Conservation (phyloP, 2,797 vertebrate species). For the Adrianichthys oophorus region DNA sequence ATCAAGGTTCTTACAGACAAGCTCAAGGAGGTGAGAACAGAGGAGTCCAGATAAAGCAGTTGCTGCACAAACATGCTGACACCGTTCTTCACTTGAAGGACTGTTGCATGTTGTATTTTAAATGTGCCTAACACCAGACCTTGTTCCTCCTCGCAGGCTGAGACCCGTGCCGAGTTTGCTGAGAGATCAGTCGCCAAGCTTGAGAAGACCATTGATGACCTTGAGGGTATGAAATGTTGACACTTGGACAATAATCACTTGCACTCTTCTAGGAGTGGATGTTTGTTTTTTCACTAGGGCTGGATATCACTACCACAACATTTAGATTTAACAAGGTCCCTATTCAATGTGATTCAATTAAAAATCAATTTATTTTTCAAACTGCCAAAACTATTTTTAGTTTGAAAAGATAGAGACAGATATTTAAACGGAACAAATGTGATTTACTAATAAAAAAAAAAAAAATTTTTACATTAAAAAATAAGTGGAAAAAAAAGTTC, state of each 20-base stretch:
- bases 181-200: constrained; percentile 98
- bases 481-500: no score
- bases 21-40: constrained; percentile 91
- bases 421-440: no score
- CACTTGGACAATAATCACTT: constrained; percentile 18
- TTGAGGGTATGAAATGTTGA: constrained; percentile 88
- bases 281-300: neutral
- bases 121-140: constrained; percentile 32
- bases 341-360: no score
- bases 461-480: no score
- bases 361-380: no score
- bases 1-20: constrained; percentile 99
- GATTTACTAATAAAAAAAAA: no score
- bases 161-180: constrained; percentile 97
- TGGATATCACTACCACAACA: no score
- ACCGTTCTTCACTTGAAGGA: neutral
- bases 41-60: neutral
- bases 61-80: constrained; percentile 1
- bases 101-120: constrained; percentile 3
- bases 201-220: constrained; percentile 98
- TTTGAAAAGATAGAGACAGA: no score
- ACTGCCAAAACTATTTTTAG: no score
- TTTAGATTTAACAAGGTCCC: no score
- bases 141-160: constrained; percentile 80
- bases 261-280: neutral